Evolutionary conservation across 2,797 vertebrate species (phyloP).

Genomic region (Geotria australis): DNA sequence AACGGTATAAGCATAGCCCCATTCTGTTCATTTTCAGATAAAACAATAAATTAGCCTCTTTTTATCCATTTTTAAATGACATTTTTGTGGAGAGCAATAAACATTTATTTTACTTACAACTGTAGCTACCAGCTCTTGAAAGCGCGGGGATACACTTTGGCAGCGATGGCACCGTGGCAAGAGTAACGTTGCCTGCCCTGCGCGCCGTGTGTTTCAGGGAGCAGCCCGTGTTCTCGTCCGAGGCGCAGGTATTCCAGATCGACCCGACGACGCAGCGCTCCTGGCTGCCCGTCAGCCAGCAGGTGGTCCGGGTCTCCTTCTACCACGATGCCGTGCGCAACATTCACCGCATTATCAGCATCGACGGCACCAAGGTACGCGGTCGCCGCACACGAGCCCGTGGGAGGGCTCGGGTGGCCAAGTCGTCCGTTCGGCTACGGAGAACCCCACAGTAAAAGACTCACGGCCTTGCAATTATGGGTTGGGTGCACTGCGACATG

Average conservation of each 20-base stretch:
- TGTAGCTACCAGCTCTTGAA: too few relatives aligned
- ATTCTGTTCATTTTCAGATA: too few relatives aligned
- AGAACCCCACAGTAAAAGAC: background rate
- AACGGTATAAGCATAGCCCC: too few relatives aligned
- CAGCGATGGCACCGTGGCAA: too few relatives aligned
- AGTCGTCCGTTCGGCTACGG: background rate
- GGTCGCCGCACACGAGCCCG: background rate
- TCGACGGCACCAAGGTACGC: slow-evolving; percentile 64
- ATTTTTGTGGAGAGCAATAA: too few relatives aligned
- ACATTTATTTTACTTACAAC: too few relatives aligned
- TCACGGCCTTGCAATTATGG: background rate
- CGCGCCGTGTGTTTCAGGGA: slow-evolving; percentile 19
- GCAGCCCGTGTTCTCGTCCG: slow-evolving; percentile 68
- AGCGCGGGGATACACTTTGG: too few relatives aligned
- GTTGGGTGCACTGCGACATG: too few relatives aligned
- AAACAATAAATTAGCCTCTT: too few relatives aligned
- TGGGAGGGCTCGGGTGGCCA: background rate
- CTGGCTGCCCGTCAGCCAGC: slow-evolving; percentile 82
- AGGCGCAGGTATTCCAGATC: slow-evolving; percentile 88
- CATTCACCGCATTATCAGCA: slow-evolving; percentile 82
- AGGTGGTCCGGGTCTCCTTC: slow-evolving; percentile 63
- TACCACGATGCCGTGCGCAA: slow-evolving; percentile 59
- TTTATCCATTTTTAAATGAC: too few relatives aligned
- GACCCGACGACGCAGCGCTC: slow-evolving; percentile 72
- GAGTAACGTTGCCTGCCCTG: slow-evolving; percentile 4